Percentiles rank a stretch among this genome's conserved stretches.
Evolutionary conservation across 2,888 invertebrate species (phyloP).

Genomic region (Lithophane socia): DNA sequence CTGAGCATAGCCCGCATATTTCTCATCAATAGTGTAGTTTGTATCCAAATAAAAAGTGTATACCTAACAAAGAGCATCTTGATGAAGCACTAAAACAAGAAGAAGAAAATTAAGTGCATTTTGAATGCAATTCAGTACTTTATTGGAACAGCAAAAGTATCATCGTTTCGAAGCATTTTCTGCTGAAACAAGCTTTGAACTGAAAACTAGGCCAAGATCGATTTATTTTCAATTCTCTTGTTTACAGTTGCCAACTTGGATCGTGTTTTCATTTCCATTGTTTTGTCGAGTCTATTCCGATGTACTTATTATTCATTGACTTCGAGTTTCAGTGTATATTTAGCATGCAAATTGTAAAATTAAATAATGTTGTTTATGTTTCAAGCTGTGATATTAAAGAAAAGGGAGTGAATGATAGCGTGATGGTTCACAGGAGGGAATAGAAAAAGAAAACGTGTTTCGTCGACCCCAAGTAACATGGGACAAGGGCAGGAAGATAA

Average conservation of each 20-base stretch:
- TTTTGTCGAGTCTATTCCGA: slow-evolving; percentile 7
- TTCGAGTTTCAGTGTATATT: slow-evolving; percentile 16
- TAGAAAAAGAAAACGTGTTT: too few relatives aligned
- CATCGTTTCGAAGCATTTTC: slow-evolving; percentile 1
- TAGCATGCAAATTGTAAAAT: slow-evolving; percentile 11
- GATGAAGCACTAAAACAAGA: background rate
- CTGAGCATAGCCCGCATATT: too few relatives aligned
- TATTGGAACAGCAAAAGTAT: background rate
- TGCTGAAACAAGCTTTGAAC: slow-evolving; percentile 1
- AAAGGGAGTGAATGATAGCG: background rate
- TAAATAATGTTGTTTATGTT: background rate
- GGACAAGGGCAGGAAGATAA: too few relatives aligned
- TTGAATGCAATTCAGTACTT: background rate
- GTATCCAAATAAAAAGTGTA: background rate
- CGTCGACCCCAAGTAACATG: too few relatives aligned
- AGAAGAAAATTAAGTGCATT: background rate
- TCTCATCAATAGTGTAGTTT: background rate
- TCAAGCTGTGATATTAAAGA: background rate
- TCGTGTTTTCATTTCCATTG: slow-evolving; percentile 36
- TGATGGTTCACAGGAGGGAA: too few relatives aligned
- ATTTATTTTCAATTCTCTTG: slow-evolving; percentile 23
- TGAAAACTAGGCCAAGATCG: slow-evolving; percentile 26
- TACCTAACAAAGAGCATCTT: background rate
- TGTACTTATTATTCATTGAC: slow-evolving; percentile 22
- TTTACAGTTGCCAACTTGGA: slow-evolving; percentile 20